Evolutionary conservation across 1,140 invertebrate genomes (phyloP), one percentile per base, ranked within the genome.

Genomic region (Lepidurus couesii): DNA sequence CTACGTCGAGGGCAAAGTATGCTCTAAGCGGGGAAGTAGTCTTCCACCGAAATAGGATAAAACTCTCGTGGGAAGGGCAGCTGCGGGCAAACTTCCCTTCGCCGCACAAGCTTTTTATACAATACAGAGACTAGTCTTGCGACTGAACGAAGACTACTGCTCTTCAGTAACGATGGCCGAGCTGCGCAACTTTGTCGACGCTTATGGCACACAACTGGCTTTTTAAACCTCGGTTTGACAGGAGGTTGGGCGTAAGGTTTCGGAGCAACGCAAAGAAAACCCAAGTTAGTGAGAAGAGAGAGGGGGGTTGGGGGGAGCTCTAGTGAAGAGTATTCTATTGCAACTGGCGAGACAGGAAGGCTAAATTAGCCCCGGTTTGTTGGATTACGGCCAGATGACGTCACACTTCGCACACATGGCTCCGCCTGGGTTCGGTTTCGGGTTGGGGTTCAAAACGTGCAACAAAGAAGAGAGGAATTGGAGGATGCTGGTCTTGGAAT

Each of bases 321-420:
- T 65, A 65, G 53, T 65, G 53, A 65, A 65, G 53, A 65, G 53
- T 13, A 16, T 65, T n/a, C 53, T 65, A 65, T 65, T 65, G 53
- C 53, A 65, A 65, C 53, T 65, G 53, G 53, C 53, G 53, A 65
- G 53, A 65, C 53, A 65, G 53, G 53, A 65, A 65, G 53, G 53
- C 53, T 65, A 65, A 13, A 65, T 65, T 65, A 65, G 53, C 53
- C 53, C 53, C 16, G 53, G 53, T 65, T 65, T 65, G 53, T 65
- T 65, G 53, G 53, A 65, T 21, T 65, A 21, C 16, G 21, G 53
- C 53, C 53, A 65, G 53, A 21, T 65, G 53, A 65, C 53, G 53
- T 65, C 53, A 65, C 21, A 65, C n/a, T 65, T 65, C 5, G 47
- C 53, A 65, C 53, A 65, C 53, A 65, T 65, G 53, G 53, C 53